Evolutionary conservation across 2,888 invertebrate genomes (phyloP).

Genomic region (Lasioglossum villosulum): DNA sequence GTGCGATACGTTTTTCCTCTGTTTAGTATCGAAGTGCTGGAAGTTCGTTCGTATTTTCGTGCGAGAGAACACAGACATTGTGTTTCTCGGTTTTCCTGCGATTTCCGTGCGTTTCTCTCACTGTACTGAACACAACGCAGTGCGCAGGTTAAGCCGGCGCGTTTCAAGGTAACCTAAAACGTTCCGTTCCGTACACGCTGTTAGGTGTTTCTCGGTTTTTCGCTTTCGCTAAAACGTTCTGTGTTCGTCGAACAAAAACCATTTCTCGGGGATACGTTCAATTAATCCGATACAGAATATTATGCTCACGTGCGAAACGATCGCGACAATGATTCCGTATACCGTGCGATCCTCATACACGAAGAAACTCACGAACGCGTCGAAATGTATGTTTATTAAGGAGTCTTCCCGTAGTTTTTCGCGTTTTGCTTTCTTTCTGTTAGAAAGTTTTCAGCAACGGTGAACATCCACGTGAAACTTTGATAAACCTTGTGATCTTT

Average conservation of each 20-base stretch:
- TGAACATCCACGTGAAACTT: background rate
- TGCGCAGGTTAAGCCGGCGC: conserved; percentile 81
- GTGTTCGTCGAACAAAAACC: background rate
- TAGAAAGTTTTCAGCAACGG: background rate
- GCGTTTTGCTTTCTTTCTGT: conserved; percentile 15
- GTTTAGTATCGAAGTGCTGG: conserved; percentile 45
- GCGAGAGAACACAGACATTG: conserved; percentile 28
- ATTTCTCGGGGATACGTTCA: background rate
- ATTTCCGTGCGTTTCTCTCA: conserved; percentile 49
- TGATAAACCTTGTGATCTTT: background rate
- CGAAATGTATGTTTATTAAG: conserved; percentile 62
- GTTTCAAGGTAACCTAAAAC: conserved; percentile 83
- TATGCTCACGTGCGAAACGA: conserved; percentile 8
- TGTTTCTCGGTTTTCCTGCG: conserved; percentile 42
- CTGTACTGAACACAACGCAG: conserved; percentile 53
- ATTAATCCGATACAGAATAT: background rate
- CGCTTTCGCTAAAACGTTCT: background rate
- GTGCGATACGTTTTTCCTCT: conserved; percentile 63
- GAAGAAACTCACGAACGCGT: conserved; percentile 56
- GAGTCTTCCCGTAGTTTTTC: conserved; percentile 11
- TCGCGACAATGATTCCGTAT: conserved; percentile 35
- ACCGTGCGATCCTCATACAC: conserved; percentile 43
- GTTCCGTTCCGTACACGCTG: conserved; percentile 66
- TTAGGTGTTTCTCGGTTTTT: conserved; percentile 43
- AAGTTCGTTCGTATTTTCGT: conserved; percentile 44